Percentiles rank a stretch among this genome's conserved stretches.
phyloP scores from a whole-genome alignment of 92 coral and sea anemone species.

The Pocillopora meandrina region DNA sequence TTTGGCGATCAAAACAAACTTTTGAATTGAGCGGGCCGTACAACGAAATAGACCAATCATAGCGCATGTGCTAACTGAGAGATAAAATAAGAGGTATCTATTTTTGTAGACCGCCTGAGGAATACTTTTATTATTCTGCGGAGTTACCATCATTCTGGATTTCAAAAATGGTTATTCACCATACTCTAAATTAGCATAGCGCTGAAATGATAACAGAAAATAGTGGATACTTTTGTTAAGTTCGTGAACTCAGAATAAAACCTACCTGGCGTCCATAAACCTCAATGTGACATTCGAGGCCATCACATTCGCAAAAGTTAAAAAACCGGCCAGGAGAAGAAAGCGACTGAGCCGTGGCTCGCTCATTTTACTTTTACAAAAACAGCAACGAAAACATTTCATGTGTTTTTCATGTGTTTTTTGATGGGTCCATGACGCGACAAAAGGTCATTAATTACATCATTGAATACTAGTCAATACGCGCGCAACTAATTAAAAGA shows the following conservation, averaged over 20 bases:
- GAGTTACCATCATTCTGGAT: too few species aligned
- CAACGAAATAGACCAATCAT: too few species aligned
- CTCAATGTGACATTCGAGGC: constrained; percentile 3
- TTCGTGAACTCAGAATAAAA: neutral
- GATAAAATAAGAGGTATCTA: too few species aligned
- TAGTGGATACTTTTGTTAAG: too few species aligned
- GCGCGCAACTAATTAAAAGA: constrained; percentile 1
- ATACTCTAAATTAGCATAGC: too few species aligned
- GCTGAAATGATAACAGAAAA: too few species aligned
- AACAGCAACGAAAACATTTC: neutral
- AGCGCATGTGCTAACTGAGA: too few species aligned
- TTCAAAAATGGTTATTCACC: too few species aligned
- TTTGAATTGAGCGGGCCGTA: too few species aligned
- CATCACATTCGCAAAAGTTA: neutral
- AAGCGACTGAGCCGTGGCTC: neutral
- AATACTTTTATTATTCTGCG: too few species aligned
- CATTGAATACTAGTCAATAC: neutral
- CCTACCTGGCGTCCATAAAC: neutral
- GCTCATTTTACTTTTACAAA: neutral
- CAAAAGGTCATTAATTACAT: neutral
- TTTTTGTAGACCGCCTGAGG: too few species aligned
- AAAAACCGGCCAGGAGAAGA: neutral
- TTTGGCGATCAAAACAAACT: too few species aligned
- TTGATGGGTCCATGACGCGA: neutral
- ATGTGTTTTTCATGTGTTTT: neutral